These are phyloP conservation scores for Neolamprologus falcicula DNA, from an alignment of 2,113 vertebrate species.

Conservation along the genomic window DNA sequence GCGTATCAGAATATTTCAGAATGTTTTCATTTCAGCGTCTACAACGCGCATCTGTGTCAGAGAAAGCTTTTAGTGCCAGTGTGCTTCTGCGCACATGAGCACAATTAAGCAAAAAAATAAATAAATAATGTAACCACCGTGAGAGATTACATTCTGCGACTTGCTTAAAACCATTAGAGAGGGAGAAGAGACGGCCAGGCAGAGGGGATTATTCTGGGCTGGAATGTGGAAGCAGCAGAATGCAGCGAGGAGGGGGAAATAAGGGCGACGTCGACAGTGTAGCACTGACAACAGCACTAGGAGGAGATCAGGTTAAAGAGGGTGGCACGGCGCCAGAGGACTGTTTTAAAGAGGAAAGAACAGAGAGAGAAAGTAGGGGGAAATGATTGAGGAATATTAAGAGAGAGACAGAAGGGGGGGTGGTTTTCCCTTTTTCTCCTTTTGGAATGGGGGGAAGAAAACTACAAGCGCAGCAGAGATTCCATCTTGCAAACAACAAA, in stretches of 20 bases:
- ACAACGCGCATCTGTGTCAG: background rate
- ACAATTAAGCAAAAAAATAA: constrained; percentile 33
- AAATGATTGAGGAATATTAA: constrained; percentile 2
- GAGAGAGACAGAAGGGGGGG: background rate
- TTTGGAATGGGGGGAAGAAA: background rate
- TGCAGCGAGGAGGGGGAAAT: background rate
- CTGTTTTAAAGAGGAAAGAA: constrained; percentile 30
- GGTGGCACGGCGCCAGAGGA: constrained; percentile 29
- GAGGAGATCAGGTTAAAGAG: constrained; percentile 41
- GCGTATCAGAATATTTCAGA: background rate
- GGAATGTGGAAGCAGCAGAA: constrained; percentile 53
- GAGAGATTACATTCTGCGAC: constrained; percentile 62
- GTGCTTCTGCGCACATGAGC: constrained; percentile 8
- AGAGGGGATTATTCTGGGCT: constrained; percentile 54
- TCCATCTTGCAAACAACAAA: constrained; percentile 53
- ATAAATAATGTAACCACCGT: constrained; percentile 58
- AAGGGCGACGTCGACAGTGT: constrained; percentile 40
- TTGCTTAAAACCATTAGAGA: constrained; percentile 57
- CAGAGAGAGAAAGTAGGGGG: background rate
- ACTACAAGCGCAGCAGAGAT: constrained; percentile 33
- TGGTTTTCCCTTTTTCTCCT: background rate
- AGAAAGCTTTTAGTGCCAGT: background rate
- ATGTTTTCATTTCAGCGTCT: background rate
- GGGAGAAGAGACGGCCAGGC: constrained; percentile 27
- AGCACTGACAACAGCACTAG: constrained; percentile 26